Base-by-base conservation (phyloP, 2,113 vertebrate genomes). In the Emydocephalus ijimae region DNA sequence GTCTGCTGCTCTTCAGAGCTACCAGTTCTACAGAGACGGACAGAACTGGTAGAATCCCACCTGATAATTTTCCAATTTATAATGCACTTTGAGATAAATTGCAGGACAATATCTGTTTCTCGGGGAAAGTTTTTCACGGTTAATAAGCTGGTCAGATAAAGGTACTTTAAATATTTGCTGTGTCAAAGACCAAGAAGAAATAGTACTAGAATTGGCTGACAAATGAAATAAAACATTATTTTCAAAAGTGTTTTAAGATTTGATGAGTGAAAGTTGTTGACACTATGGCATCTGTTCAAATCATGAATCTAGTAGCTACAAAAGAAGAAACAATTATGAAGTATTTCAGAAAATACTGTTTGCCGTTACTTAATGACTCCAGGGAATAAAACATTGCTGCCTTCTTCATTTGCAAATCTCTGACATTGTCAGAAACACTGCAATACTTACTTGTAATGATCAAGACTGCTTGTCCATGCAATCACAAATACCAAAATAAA, bases 91-190 rank as follows among this genome's bases (percentile, higher is more conserved):
- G 95, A 96, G 95, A 94, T 91, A 94, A 91, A 93, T 95, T 94
- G 34, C 92, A 95, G 88, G 88, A 92, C 88, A 87, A 52, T 92
- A 64, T 95, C 95, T 96, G 94, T 96, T 96, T 95, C 93, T 96
- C 89, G 91, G 94, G 93, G 43, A 50, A 95, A 92, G 91, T 95
- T 96, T 93, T 96, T 97, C 94, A 93, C 93, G 93, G 94, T 95
- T 97, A 96, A 95, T 96, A 96, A 94, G 93, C 88, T 91, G 92
- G 93, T 94, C 90, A 94, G 89, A 96, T 91, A 61, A 91, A 91
- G 94, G 93, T 94, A 96, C 88, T 93, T 90, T 95, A 96, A 97
- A 96, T 93, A 94, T 95, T 96, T 96, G 85, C 92, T 91, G 93
- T 94, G 93, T 95, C 95, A 96, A 96, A 94, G 91, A 95, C 89